phyloP scores from a whole-genome alignment of 2,797 vertebrate species.

The Nannoperca australis region DNA sequence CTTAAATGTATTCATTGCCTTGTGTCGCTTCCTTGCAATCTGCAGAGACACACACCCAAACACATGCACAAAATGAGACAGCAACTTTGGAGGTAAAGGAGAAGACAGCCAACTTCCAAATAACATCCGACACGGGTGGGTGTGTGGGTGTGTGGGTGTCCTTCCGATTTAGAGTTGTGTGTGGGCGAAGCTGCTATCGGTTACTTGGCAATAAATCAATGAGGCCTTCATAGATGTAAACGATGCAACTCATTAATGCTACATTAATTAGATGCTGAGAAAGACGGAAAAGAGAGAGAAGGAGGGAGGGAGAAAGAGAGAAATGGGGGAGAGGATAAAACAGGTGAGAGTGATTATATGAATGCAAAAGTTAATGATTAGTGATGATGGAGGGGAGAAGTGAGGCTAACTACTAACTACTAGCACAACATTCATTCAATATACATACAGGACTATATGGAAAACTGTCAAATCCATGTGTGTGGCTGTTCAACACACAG shows the following conservation, averaged over 20 bases:
- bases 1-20: conserved; percentile 95
- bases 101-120: conserved; percentile 19
- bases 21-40: conserved; percentile 97
- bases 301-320: background rate
- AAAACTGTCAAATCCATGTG: conserved; percentile 5
- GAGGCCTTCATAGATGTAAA: conserved; percentile 67
- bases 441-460: conserved; percentile 17
- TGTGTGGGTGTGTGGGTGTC: background rate
- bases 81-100: background rate
- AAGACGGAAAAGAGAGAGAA: conserved; percentile 4
- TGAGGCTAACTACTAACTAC: conserved; percentile 16
- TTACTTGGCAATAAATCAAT: conserved; percentile 73
- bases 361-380: conserved; percentile 65
- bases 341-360: conserved; percentile 47
- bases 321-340: conserved; percentile 24
- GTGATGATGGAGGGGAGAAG: conserved; percentile 55
- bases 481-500: conserved; percentile 1
- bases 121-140: background rate
- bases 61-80: conserved; percentile 17
- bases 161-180: conserved; percentile 8
- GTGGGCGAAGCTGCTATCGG: conserved; percentile 39
- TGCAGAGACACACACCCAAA: conserved; percentile 67
- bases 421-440: conserved; percentile 32
- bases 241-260: conserved; percentile 72
- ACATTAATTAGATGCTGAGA: conserved; percentile 65